Evolutionary conservation across 2,888 invertebrate genomes (phyloP).

Genomic region (Pollenia amentaria): DNA sequence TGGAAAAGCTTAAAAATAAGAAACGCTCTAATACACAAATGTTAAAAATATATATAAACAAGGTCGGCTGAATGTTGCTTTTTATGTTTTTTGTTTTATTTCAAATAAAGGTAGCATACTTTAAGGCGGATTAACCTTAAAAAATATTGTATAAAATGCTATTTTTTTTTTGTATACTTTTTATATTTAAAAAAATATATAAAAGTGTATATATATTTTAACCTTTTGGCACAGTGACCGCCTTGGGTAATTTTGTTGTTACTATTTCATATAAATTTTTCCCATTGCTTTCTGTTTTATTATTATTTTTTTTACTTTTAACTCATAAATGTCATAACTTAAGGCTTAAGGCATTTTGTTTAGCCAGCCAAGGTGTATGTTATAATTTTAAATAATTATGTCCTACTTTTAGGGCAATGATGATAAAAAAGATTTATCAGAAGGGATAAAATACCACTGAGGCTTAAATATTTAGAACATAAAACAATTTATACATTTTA

Average conservation of each 20-base stretch:
- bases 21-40: too few relatives aligned
- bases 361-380: slow-evolving; percentile 23
- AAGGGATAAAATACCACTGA: neutral
- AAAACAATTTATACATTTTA: neutral
- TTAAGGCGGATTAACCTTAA: slow-evolving; percentile 8
- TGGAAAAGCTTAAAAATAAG: too few relatives aligned
- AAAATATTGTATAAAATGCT: neutral
- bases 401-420: slow-evolving; percentile 15
- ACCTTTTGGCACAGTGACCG: slow-evolving; percentile 56
- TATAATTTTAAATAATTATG: slow-evolving; percentile 48
- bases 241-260: slow-evolving; percentile 12
- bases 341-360: slow-evolving; percentile 1
- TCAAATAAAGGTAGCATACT: slow-evolving; percentile 30
- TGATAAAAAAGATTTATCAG: neutral
- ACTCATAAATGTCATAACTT: slow-evolving; percentile 34
- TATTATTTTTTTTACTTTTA: neutral
- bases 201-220: slow-evolving; percentile 19
- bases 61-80: too few relatives aligned
- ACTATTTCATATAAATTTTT: neutral
- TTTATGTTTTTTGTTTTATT: neutral
- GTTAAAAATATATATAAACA: too few relatives aligned
- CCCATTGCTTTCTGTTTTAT: neutral
- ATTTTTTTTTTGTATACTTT: too few relatives aligned
- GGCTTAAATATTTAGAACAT: neutral
- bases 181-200: neutral